phyloP scores from a whole-genome alignment of 2,113 vertebrate species.

The Poecilia latipinna region DNA sequence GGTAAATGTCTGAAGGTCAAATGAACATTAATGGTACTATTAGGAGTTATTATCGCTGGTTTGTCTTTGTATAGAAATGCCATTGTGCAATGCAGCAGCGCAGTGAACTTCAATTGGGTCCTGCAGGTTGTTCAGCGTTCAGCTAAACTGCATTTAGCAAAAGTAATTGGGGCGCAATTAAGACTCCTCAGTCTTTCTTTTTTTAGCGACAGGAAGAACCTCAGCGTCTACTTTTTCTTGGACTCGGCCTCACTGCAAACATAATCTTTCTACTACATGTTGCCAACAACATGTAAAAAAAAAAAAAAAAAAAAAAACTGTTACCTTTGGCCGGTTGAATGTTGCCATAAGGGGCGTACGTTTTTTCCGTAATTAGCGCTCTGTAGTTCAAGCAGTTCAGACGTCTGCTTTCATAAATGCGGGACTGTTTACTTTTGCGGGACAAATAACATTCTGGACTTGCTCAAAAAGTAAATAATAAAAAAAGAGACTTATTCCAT shows the following conservation, averaged over 20 bases:
- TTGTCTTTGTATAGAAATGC: constrained; percentile 49
- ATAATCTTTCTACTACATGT: constrained; percentile 41
- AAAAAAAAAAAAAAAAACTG: background rate
- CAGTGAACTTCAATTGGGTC: constrained; percentile 20
- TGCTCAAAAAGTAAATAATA: constrained; percentile 15
- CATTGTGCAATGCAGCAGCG: constrained; percentile 22
- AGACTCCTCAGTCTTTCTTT: constrained; percentile 56
- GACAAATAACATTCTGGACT: constrained; percentile 34
- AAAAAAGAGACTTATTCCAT: constrained; percentile 12
- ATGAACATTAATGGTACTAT: constrained; percentile 61
- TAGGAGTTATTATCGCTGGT: constrained; percentile 62
- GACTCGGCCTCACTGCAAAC: background rate
- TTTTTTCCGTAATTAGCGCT: constrained; percentile 31
- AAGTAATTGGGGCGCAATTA: constrained; percentile 59
- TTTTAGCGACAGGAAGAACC: constrained; percentile 28
- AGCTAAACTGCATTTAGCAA: constrained; percentile 36
- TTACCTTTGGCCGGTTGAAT: constrained; percentile 56
- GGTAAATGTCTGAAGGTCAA: constrained; percentile 51
- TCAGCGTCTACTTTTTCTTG: constrained; percentile 11
- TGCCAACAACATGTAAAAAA: constrained; percentile 1
- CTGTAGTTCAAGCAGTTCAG: constrained; percentile 29
- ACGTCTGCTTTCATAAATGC: constrained; percentile 51
- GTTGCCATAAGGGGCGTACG: constrained; percentile 41
- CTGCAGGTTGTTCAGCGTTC: constrained; percentile 50
- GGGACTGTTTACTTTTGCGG: background rate